Conservation (phyloP, 2,113 vertebrate species). For the Bos javanicus region DNA sequence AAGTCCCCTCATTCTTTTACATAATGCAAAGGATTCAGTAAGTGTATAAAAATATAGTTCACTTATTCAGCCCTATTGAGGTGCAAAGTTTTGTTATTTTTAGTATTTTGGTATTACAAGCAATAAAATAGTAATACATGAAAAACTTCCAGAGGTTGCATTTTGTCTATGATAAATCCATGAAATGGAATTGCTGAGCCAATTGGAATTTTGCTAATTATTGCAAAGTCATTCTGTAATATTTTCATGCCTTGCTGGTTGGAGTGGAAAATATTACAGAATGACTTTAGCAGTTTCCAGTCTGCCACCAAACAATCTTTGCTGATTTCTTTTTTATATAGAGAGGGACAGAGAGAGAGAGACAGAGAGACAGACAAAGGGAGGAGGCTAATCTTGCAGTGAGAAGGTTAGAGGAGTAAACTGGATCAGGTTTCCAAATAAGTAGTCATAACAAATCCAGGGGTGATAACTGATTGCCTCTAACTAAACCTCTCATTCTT, state of each 20-base stretch:
- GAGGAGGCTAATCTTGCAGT: neutral
- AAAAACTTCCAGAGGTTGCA: too few relatives aligned
- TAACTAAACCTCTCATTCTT: neutral
- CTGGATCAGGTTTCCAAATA: neutral
- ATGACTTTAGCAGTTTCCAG: neutral
- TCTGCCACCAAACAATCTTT: neutral
- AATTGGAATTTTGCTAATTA: too few relatives aligned
- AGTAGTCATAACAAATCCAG: neutral
- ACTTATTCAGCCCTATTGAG: too few relatives aligned
- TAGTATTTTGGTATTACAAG: too few relatives aligned
- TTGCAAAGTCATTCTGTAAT: too few relatives aligned
- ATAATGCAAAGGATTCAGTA: too few relatives aligned
- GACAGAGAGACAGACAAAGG: neutral
- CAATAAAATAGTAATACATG: too few relatives aligned
- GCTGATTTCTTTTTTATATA: neutral
- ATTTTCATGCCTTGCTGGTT: neutral
- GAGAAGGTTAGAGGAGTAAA: neutral
- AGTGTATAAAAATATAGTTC: too few relatives aligned
- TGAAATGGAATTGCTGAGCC: too few relatives aligned
- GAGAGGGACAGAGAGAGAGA: rapidly evolving
- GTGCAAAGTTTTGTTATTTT: too few relatives aligned
- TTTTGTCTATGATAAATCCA: too few relatives aligned
- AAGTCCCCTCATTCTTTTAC: too few relatives aligned
- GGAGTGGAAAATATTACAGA: neutral
- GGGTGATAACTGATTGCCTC: neutral